phyloP scores from a whole-genome alignment of 2,888 invertebrate species.

The Melipona bicolor region DNA sequence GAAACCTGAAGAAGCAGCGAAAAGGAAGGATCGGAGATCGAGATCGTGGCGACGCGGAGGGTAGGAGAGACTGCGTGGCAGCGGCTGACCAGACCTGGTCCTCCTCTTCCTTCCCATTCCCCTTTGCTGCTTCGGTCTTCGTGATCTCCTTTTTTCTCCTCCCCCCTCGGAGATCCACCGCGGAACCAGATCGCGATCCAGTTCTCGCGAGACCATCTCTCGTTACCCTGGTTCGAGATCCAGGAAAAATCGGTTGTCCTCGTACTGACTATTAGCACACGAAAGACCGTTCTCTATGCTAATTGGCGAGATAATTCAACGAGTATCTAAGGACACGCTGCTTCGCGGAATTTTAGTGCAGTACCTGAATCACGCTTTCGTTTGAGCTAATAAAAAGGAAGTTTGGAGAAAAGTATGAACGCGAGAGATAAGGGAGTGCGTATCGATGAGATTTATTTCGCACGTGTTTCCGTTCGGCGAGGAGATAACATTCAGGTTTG shows the following conservation, averaged over 20 bases:
- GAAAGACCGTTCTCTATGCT: slow-evolving; percentile 9
- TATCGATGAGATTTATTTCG: too few relatives aligned
- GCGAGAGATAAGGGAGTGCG: too few relatives aligned
- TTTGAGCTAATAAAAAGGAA: too few relatives aligned
- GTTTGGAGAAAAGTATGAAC: too few relatives aligned
- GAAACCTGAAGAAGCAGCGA: slow-evolving; percentile 50
- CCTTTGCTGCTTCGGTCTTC: not conserved
- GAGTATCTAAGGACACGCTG: not conserved
- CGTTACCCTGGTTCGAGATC: slow-evolving; percentile 51
- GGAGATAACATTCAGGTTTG: too few relatives aligned
- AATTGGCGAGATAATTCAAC: slow-evolving; percentile 1
- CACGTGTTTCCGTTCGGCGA: too few relatives aligned
- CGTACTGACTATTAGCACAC: not conserved
- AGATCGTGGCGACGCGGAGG: slow-evolving; percentile 16
- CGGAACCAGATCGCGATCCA: slow-evolving; percentile 66
- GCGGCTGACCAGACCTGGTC: slow-evolving; percentile 41
- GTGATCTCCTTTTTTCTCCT: slow-evolving; percentile 38
- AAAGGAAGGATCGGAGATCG: slow-evolving; percentile 48
- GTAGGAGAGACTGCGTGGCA: slow-evolving; percentile 31
- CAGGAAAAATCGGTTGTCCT: slow-evolving; percentile 48
- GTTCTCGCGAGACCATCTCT: slow-evolving; percentile 57
- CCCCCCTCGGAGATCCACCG: slow-evolving; percentile 40
- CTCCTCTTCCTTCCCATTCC: not conserved
- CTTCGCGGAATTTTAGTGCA: too few relatives aligned
- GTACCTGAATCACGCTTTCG: too few relatives aligned